A percentile compares a stretch with the other conserved stretches of the same genome.
phyloP scores from a whole-genome alignment of 1,140 invertebrate species.

The Bombus waltoni region DNA sequence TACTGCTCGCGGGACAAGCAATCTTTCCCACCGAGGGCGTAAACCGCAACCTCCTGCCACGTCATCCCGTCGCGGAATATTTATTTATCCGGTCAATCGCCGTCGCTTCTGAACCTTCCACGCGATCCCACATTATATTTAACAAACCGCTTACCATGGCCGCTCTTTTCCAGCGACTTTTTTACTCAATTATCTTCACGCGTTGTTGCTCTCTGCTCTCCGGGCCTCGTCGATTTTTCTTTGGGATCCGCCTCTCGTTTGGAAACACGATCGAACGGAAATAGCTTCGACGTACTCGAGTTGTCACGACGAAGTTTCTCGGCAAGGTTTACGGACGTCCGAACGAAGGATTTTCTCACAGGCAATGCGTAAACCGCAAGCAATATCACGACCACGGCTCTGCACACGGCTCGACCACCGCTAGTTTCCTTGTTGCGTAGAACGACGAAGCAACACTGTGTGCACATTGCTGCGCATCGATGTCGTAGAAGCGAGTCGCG shows the following conservation, averaged over 20 bases:
- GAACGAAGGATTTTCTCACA: slow-evolving; percentile 71
- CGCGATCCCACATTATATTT: background rate
- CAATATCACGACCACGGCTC: slow-evolving; percentile 67
- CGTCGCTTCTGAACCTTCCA: background rate
- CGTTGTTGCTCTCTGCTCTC: background rate
- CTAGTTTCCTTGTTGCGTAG: background rate
- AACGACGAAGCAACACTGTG: background rate
- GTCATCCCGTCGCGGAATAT: background rate
- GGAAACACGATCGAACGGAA: background rate
- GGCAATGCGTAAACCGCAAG: slow-evolving; percentile 68
- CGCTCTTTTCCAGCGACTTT: background rate
- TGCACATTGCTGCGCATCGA: background rate
- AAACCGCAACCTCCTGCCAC: slow-evolving; percentile 71
- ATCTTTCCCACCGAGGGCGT: slow-evolving; percentile 79
- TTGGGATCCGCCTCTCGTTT: too few relatives aligned
- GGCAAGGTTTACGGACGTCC: background rate
- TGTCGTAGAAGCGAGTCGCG: background rate
- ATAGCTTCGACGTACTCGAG: background rate
- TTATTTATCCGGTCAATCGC: slow-evolving; percentile 1
- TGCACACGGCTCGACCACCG: background rate
- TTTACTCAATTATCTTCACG: background rate
- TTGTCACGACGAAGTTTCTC: background rate
- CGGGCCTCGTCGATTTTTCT: background rate
- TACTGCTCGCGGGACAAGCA: slow-evolving; percentile 42
- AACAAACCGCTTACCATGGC: background rate